phyloP scores from a whole-genome alignment of 2,113 vertebrate genomes.

The Lota lota region DNA sequence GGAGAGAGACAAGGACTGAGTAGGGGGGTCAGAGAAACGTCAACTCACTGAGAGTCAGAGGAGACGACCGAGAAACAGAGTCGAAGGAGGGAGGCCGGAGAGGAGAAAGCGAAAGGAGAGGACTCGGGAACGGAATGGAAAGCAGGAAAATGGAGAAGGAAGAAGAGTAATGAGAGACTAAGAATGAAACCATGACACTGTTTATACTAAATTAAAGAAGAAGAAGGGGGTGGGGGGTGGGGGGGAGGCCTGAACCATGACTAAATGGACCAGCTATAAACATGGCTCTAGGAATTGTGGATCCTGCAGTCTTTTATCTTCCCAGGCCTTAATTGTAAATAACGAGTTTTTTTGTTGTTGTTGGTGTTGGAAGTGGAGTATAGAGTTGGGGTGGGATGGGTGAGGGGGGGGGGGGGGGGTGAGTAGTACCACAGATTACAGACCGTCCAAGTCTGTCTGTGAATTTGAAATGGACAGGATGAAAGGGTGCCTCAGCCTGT shows the following conservation, averaged over 20 bases:
- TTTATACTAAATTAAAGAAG: not conserved
- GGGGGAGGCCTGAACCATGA: not conserved
- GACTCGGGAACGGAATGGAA: not conserved
- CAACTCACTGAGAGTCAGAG: no score
- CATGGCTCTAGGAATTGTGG: slow-evolving; percentile 27
- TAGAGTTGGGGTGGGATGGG: slow-evolving; percentile 30
- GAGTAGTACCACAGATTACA: slow-evolving; percentile 52
- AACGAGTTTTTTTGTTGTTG: slow-evolving; percentile 39
- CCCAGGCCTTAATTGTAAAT: slow-evolving; percentile 59
- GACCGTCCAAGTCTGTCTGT: slow-evolving; percentile 57
- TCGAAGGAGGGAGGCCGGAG: not conserved
- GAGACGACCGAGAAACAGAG: not conserved
- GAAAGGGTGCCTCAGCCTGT: slow-evolving; percentile 31
- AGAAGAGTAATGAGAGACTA: not conserved
- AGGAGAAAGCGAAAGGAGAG: not conserved
- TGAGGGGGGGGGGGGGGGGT: slow-evolving; percentile 20
- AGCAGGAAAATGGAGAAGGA: no score
- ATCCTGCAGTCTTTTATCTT: slow-evolving; percentile 42
- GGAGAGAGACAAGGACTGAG: no score
- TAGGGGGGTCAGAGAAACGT: no score
- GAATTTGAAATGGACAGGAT: slow-evolving; percentile 57
- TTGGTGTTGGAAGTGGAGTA: not conserved
- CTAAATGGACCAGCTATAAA: slow-evolving; percentile 36
- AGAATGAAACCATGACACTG: not conserved
- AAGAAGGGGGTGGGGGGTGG: not conserved